Base-by-base conservation (phyloP, 2,113 vertebrate genomes). In the Pardalotus punctatus region DNA sequence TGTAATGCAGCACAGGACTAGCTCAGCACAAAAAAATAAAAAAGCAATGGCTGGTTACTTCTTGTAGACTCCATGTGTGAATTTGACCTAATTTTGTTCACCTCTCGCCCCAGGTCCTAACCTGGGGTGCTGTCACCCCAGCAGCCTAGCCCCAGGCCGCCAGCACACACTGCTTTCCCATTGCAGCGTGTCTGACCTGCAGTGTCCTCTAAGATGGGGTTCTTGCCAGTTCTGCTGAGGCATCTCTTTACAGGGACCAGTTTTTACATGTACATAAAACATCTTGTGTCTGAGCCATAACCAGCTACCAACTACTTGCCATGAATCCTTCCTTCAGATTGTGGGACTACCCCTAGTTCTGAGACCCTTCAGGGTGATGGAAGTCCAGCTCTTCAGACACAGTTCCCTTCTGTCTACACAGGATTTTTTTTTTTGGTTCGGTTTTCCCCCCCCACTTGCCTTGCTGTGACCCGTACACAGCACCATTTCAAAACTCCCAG, bases 31-130 rank as follows among this genome's bases (percentile, higher is more conserved):
- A 70, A 56, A 35, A 29, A 7, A 7, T n/a, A 47, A 88, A 72
- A 38, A 57, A 57, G 10, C 7, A 47, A 6, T 65, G n/a, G 38
- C 54, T 58, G 28, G 35, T 94, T 50, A 20, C 58, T 94, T 96
- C 38, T 25, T 69, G 27, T 48, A 72, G 42, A 31, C 21, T 65
- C 56, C 25, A 3, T 33, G 42, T 12, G 1, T 85, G 36, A 28
- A 70, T 83, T 71, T 91, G 80, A 81, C 81, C 78, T 97, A 2
- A n/a, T 96, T 64, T 76, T 36, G 6, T 57, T 40, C 38, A 31
- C n/a, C 43, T 72, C 28, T 74, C 2, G 1, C 23, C 66, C 21
- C 87, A 17, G 21, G 23, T 81, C 69, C 12, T 0, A 3, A 28
- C 36, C 48, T 79, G 57, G 31, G n/a, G 4, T 74, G 36, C 45